phyloP scores from a whole-genome alignment of 2,797 vertebrate genomes.

The Brachymystax lenok region DNA sequence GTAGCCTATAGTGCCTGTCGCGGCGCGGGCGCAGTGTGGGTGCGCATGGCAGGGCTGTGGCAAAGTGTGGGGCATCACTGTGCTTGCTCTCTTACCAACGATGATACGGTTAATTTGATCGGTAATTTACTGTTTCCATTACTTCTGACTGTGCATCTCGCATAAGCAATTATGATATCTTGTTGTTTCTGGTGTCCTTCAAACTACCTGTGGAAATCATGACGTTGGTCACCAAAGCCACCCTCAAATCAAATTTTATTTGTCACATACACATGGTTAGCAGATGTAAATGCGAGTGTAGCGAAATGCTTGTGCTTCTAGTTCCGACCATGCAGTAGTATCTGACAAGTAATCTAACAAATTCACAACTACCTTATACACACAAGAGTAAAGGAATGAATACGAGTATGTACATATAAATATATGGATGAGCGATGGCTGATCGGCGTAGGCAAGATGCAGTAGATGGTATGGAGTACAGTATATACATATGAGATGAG shows the following conservation, averaged over 20 bases:
- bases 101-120: constrained; percentile 22
- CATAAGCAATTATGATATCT: not conserved
- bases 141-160: not conserved
- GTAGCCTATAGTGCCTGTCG: constrained; percentile 21
- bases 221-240: not conserved
- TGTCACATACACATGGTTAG: too few species aligned
- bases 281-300: too few species aligned
- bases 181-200: not conserved
- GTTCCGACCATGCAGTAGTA: too few species aligned
- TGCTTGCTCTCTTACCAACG: constrained; percentile 10
- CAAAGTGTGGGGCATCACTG: constrained; percentile 38
- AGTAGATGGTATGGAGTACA: too few species aligned
- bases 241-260: not conserved
- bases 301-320: too few species aligned
- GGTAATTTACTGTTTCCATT: not conserved
- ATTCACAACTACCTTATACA: too few species aligned
- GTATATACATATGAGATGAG: too few species aligned
- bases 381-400: too few species aligned
- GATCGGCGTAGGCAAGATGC: too few species aligned
- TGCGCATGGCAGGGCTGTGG: constrained; percentile 19
- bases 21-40: constrained; percentile 13
- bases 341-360: too few species aligned
- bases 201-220: not conserved
- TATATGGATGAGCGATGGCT: too few species aligned
- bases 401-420: too few species aligned